Percentiles rank a stretch among this genome's conserved stretches.
Evolutionary conservation across 2,113 vertebrate species (phyloP).

Genomic region (Silurus meridionalis): DNA sequence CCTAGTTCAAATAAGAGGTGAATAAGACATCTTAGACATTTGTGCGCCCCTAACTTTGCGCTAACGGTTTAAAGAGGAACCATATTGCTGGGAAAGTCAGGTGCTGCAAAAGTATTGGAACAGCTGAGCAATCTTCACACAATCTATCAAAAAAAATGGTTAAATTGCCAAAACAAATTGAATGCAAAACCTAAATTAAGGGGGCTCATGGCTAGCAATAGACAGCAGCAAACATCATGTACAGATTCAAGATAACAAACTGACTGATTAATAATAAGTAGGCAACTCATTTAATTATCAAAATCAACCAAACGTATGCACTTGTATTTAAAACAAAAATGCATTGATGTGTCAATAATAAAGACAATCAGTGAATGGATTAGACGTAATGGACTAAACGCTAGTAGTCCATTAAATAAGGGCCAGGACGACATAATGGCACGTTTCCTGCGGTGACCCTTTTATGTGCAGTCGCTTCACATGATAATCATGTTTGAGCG

Average conservation of each 20-base stretch:
- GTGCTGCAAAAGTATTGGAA: too few relatives aligned
- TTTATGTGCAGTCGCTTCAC: not conserved
- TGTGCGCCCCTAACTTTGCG: too few relatives aligned
- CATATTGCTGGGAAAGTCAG: too few relatives aligned
- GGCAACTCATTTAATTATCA: not conserved
- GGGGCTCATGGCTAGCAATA: not conserved
- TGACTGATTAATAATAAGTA: not conserved
- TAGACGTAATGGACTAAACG: not conserved
- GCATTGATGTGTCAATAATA: not conserved
- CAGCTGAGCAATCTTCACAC: not conserved
- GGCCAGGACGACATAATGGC: not conserved
- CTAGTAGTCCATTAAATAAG: slow-evolving; percentile 6
- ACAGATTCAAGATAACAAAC: not conserved
- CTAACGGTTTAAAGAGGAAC: too few relatives aligned
- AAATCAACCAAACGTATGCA: not conserved
- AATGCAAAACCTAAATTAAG: not conserved
- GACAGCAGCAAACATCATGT: not conserved
- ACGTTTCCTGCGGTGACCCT: not conserved
- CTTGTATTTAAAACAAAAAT: not conserved
- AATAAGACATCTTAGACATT: too few relatives aligned
- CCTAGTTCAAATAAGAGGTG: too few relatives aligned
- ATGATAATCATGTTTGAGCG: not conserved
- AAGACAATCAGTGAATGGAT: not conserved
- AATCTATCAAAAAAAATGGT: not conserved
- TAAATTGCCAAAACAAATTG: not conserved